phyloP scores from a whole-genome alignment of 2,888 invertebrate genomes.

The Cremastobaeus sp. region DNA sequence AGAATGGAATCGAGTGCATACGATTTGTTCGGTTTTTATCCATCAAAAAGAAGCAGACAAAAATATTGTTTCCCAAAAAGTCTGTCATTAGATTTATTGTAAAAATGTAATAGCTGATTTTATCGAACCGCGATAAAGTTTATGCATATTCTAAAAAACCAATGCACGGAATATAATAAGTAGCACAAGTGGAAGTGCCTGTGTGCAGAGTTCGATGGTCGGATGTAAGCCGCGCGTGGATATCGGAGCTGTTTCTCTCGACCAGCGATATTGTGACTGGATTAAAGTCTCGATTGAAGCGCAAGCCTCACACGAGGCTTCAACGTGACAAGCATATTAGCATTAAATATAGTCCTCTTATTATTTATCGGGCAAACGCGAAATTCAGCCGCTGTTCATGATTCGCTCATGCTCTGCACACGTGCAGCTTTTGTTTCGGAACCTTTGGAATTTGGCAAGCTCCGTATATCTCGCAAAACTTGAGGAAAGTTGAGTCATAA shows the following conservation, averaged over 20 bases:
- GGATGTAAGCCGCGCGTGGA: not conserved
- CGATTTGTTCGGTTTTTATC: no score
- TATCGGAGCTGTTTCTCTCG: constrained; percentile 8
- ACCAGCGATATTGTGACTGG: constrained; percentile 3
- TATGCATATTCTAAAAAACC: no score
- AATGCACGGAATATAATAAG: constrained; percentile 4
- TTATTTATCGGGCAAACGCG: not conserved
- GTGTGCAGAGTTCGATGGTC: constrained; percentile 14
- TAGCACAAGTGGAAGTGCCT: constrained; percentile 13
- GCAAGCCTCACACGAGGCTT: constrained; percentile 15
- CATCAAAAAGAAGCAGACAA: no score
- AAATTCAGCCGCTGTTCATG: constrained; percentile 1
- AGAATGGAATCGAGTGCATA: no score
- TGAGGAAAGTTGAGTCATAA: no score
- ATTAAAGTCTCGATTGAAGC: constrained; percentile 11
- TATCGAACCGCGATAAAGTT: no score
- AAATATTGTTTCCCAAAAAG: no score
- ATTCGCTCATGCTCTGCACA: constrained; percentile 6
- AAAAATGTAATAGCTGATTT: no score
- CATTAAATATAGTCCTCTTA: not conserved
- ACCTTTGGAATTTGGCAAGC: no score
- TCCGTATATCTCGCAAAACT: no score
- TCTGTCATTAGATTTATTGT: no score
- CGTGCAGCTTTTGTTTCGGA: no score
- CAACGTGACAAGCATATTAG: constrained; percentile 20